Conservation (phyloP, 1,140 invertebrate genomes). For the Limonius californicus region DNA sequence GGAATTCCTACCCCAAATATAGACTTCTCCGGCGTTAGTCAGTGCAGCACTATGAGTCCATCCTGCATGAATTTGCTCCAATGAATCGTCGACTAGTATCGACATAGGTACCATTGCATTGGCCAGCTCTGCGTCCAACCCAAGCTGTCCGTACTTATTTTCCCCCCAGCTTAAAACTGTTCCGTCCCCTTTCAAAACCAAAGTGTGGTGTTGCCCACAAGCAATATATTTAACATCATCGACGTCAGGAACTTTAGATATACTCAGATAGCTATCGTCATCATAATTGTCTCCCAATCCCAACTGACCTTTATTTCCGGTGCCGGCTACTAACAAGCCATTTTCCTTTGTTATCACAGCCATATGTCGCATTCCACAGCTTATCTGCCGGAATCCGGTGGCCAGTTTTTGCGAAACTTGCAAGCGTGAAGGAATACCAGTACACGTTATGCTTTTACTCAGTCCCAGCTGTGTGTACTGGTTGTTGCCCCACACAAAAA, state of each 20-base stretch:
- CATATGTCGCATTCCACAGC: slow-evolving; percentile 65
- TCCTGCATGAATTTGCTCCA: slow-evolving; percentile 57
- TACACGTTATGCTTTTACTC: slow-evolving; percentile 50
- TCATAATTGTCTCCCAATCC: slow-evolving; percentile 53
- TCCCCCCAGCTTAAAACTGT: slow-evolving; percentile 66
- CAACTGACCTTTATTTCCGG: slow-evolving; percentile 61
- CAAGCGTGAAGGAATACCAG: slow-evolving; percentile 47
- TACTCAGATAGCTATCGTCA: slow-evolving; percentile 49
- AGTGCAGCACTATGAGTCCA: slow-evolving; percentile 71
- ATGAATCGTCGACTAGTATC: slow-evolving; percentile 44
- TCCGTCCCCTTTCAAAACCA: slow-evolving; percentile 56
- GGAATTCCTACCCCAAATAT: slow-evolving; percentile 75
- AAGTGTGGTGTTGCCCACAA: slow-evolving; percentile 71
- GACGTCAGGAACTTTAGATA: slow-evolving; percentile 54
- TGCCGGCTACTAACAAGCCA: slow-evolving; percentile 58
- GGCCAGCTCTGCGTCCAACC: slow-evolving; percentile 50
- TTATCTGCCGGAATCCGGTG: slow-evolving; percentile 44
- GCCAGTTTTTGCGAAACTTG: slow-evolving; percentile 45
- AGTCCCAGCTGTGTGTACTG: slow-evolving; percentile 67
- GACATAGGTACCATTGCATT: slow-evolving; percentile 52
- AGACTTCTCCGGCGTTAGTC: slow-evolving; percentile 55
- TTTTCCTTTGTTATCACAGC: slow-evolving; percentile 62
- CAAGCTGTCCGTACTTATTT: slow-evolving; percentile 70
- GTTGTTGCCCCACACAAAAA: slow-evolving; percentile 76
- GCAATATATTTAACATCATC: slow-evolving; percentile 54